Evolutionary conservation across 2,113 vertebrate genomes (phyloP).

Genomic region (Pseudorhombus dupliciocellatus): DNA sequence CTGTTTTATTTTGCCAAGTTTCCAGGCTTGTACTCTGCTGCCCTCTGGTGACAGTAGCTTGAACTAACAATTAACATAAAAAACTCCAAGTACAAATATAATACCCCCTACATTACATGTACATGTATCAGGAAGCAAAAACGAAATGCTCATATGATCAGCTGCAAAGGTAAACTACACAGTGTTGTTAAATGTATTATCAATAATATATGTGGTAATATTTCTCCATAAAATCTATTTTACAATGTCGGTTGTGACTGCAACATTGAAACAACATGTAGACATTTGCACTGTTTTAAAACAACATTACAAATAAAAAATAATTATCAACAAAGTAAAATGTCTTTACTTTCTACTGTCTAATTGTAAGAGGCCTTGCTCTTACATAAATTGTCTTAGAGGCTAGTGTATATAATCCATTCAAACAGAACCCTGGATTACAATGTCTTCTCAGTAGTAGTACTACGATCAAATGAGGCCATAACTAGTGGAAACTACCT

Average conservation of each 20-base stretch:
- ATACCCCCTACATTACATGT: neutral
- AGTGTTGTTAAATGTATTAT: neutral
- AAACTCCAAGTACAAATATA: neutral
- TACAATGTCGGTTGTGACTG: too few relatives aligned
- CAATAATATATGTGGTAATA: neutral
- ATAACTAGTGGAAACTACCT: neutral
- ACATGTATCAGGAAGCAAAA: neutral
- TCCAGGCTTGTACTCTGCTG: conserved; percentile 54
- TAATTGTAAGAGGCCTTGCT: neutral
- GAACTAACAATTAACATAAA: neutral
- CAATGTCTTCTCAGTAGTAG: conserved; percentile 1
- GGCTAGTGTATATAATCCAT: conserved; percentile 23
- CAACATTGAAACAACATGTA: too few relatives aligned
- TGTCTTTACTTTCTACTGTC: neutral
- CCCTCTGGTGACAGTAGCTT: conserved; percentile 59
- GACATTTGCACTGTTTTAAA: too few relatives aligned
- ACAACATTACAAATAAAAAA: too few relatives aligned
- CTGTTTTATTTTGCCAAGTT: neutral
- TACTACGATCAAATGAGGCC: conserved; percentile 4
- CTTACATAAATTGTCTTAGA: conserved; percentile 23
- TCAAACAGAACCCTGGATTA: conserved; percentile 34
- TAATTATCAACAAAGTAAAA: too few relatives aligned
- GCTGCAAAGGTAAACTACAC: neutral
- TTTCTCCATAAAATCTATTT: neutral
- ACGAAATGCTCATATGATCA: neutral